Base-by-base conservation (phyloP, 1,140 invertebrate species). In the Coboldia fuscipes region DNA sequence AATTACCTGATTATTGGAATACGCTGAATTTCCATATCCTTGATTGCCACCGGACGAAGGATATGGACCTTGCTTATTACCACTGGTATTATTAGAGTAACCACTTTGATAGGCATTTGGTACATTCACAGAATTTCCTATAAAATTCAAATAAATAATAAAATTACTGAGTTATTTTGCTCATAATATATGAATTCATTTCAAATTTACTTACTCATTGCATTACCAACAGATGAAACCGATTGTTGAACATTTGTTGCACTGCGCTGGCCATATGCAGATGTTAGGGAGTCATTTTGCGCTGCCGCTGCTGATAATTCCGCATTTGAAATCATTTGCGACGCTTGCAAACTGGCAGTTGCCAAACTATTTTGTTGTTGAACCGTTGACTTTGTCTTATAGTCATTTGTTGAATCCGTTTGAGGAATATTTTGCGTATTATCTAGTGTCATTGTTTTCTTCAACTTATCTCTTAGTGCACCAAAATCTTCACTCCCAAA, bases 401-500 rank as follows among this genome's bases (percentile, higher is more conserved):
- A 51, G 39, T 54, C 48, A 36, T 47, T 44, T 34, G 44, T 35
- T 35, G 50, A 46, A 37, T 47, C 45, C 27, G 36, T 10, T 33
- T 14, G 24, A 23, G 37, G 40, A 26, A 45, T 42, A 37, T 47
- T 47, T 33, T 51, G 42, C 20, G 40, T 43, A 5, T 39, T 39
- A 20, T 51, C 50, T 21, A 53, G 44, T 28, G 30, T 40, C 30
- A 47, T 44, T 16, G 35, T 23, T 40, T 42, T 48, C 49, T 44
- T 45, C 29, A 54, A 52, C 42, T 62, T 63, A 38, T 69, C 66
- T 9, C 57, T 56, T 34, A 59, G 46, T 4, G 53, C 50, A 42
- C 70, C 63, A 35, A 67, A 61, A 30, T 56, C 50, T 35, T 56
- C 59, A n/a, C 63, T 56, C 31, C 80, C 77, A 50, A 89, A 83